Evolutionary conservation across 2,113 vertebrate species (phyloP), one percentile per base, ranked within the genome.

Genomic region (Dromaius novaehollandiae): DNA sequence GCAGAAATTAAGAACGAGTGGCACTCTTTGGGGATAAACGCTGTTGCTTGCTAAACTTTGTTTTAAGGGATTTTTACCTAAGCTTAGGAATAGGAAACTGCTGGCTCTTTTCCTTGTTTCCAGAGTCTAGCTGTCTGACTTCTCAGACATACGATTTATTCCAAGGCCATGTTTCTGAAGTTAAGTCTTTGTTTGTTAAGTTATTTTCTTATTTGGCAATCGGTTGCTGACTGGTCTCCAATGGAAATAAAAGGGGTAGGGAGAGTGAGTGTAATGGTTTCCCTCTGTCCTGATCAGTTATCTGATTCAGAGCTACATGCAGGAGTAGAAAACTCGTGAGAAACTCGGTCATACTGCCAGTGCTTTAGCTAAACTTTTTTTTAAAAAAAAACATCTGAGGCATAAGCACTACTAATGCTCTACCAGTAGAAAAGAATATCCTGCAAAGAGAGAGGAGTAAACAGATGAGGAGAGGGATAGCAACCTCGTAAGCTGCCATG

Each of bases 191-290:
- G n/a, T 84, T 82, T 73, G 60, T 71, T 34, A 5, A 81, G 16
- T 73, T 25, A 13, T 5, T 91, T 75, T 63, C 21, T 12, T 74
- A 8, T 1, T 0, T 34, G 7, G 4, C 32, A 12, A 32, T 76
- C 18, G 69, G 0, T 42, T 63, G 13, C 30, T 66, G 16, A 30
- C 24, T 42, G 28, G 38, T 28, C 17, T 66, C 26, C 38, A 42
- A 19, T 42, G 64, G 25, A 66, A 66, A 66, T 65, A 65, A 60
- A 60, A 66, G 38, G 40, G 38, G 26, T 42, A 13, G 64, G 38
- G 11, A 65, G 64, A 30, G 63, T 65, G 13, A 40, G 64, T 42
- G 38, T 32, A 48, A 70, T 70, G 32, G 36, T 32, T 30, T 32
- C 30, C 44, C 30, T 71, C n/a, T 71, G 21, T 13, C 56, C 36